These are phyloP conservation scores for Microcebus jonahi DNA, from an alignment of 2,113 vertebrate genomes.

Conservation along the genomic window DNA sequence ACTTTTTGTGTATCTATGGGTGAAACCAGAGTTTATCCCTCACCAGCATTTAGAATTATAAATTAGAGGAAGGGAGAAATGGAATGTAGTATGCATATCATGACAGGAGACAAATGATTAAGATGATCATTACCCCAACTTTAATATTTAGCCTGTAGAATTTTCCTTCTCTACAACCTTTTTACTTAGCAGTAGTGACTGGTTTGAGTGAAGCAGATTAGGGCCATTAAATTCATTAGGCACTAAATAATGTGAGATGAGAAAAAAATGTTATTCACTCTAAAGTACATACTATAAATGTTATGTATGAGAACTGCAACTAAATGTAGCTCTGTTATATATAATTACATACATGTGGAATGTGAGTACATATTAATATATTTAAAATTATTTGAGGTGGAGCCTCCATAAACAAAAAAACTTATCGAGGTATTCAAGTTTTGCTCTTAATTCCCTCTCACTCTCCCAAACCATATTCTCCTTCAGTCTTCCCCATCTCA, in stretches of 20 bases:
- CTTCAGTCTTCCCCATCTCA: background rate
- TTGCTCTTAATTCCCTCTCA: background rate
- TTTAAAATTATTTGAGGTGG: background rate
- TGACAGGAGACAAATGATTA: background rate
- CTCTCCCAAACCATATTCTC: background rate
- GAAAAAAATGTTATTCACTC: background rate
- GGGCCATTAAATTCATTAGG: background rate
- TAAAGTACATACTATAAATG: background rate
- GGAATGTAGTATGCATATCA: background rate
- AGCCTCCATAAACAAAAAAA: background rate
- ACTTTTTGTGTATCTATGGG: background rate
- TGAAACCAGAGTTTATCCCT: background rate
- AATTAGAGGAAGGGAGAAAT: background rate
- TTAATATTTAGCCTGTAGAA: background rate
- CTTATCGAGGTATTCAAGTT: background rate
- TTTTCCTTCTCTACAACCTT: background rate
- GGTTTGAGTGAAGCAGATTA: constrained; percentile 1
- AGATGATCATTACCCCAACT: background rate
- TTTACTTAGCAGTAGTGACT: background rate
- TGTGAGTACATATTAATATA: background rate
- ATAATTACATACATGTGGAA: background rate
- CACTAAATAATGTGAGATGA: background rate
- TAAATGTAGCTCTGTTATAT: background rate
- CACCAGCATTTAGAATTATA: background rate
- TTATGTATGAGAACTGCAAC: background rate